These are phyloP conservation scores for Uria aalge DNA, from an alignment of 2,113 vertebrate genomes.

Conservation along the genomic window DNA sequence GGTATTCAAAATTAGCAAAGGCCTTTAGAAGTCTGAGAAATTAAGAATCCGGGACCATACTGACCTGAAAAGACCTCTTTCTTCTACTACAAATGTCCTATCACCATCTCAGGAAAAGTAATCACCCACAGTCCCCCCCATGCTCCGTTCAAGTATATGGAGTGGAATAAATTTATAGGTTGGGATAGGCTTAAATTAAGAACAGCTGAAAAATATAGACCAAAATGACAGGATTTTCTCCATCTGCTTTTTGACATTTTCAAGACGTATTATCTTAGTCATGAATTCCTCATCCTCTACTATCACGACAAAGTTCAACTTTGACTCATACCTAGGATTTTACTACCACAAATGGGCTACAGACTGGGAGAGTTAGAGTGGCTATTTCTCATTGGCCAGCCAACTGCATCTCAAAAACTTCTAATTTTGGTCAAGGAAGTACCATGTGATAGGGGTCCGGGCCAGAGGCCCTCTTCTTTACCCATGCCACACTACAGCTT, in stretches of 20 bases:
- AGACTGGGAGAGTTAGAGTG: neutral
- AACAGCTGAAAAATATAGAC: neutral
- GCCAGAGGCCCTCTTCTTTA: neutral
- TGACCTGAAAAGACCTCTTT: neutral
- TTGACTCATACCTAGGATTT: neutral
- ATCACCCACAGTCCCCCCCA: neutral
- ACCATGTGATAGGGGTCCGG: neutral
- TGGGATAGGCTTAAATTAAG: neutral
- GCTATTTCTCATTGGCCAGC: neutral
- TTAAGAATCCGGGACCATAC: neutral
- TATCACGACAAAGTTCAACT: neutral
- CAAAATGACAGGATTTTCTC: neutral
- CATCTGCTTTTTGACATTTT: slow-evolving; percentile 4
- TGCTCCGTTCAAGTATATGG: neutral
- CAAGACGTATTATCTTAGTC: neutral
- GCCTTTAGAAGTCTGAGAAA: neutral
- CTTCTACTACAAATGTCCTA: neutral
- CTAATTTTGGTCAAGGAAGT: neutral
- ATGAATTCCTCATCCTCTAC: neutral
- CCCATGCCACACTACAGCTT: rapidly evolving
- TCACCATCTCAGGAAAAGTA: neutral
- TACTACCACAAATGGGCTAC: rapidly evolving
- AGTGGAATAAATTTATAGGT: neutral
- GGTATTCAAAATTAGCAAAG: neutral
- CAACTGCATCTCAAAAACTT: neutral